Evolutionary conservation across 2,113 vertebrate genomes (phyloP).

Genomic region (Psammodynastes pulverulentus): DNA sequence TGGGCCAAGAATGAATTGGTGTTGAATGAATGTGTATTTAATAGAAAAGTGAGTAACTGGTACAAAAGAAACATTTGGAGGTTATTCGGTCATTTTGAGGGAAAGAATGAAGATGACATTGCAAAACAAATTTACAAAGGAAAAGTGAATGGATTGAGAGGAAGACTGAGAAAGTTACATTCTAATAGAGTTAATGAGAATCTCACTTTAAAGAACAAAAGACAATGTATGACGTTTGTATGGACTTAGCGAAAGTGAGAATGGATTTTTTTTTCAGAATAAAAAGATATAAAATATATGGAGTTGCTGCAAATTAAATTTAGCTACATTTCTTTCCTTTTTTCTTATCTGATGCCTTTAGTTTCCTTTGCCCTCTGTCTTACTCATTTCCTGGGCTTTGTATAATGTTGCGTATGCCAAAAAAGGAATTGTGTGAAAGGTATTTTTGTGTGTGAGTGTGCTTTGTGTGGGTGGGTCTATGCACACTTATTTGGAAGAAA

Average conservation of each 20-base stretch:
- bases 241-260: not conserved
- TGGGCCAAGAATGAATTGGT: not conserved
- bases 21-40: not conserved
- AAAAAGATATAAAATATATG: not conserved
- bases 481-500: not conserved
- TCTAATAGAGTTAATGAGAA: not conserved
- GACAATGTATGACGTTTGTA: not conserved
- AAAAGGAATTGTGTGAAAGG: not conserved
- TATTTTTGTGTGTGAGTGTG: not conserved
- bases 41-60: not conserved
- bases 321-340: not conserved
- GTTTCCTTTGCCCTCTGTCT: not conserved
- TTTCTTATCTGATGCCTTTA: not conserved
- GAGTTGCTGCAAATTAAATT: not conserved
- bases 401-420: not conserved
- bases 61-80: not conserved
- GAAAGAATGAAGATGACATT: not conserved
- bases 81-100: not conserved
- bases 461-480: not conserved
- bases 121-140: not conserved
- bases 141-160: not conserved
- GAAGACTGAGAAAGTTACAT: not conserved
- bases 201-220: not conserved
- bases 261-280: not conserved
- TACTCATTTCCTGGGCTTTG: not conserved